Conservation (phyloP, 2,113 vertebrate species). For the Callipepla californica region DNA sequence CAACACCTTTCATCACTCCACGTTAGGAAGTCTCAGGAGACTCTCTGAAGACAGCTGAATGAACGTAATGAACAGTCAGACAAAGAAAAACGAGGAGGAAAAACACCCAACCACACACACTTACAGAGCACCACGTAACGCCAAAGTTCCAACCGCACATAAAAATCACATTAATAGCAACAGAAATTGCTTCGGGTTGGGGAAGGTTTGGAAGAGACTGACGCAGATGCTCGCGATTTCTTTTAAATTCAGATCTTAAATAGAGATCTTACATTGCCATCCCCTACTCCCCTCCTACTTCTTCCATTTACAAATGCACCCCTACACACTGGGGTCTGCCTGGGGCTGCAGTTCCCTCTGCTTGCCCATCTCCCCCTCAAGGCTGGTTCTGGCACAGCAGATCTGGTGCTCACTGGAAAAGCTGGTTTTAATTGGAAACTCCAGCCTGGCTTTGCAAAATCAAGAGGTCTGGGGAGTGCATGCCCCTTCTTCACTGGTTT, state of each 20-base stretch:
- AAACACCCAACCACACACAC: slow-evolving; percentile 5
- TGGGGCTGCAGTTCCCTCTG: background rate
- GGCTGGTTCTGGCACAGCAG: background rate
- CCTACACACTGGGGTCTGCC: background rate
- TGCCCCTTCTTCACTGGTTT: background rate
- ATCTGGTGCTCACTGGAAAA: background rate
- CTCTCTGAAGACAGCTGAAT: slow-evolving; percentile 45
- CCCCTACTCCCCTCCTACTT: background rate
- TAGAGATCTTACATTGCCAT: background rate
- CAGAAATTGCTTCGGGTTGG: slow-evolving; percentile 48
- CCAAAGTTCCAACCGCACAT: background rate
- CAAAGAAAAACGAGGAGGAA: background rate
- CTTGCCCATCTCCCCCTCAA: background rate
- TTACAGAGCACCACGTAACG: background rate
- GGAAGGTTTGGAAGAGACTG: slow-evolving; percentile 19
- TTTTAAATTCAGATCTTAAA: slow-evolving; percentile 6
- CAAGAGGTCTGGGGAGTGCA: background rate
- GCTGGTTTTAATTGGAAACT: background rate
- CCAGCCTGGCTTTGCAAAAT: background rate
- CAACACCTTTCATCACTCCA: background rate
- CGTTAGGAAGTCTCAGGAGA: slow-evolving; percentile 10
- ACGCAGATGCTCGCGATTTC: background rate
- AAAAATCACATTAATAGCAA: slow-evolving; percentile 52
- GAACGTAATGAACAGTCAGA: slow-evolving; percentile 33
- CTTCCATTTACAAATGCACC: background rate